phyloP scores from a whole-genome alignment of 1,140 invertebrate species.

The Mesaphorura yosii region DNA sequence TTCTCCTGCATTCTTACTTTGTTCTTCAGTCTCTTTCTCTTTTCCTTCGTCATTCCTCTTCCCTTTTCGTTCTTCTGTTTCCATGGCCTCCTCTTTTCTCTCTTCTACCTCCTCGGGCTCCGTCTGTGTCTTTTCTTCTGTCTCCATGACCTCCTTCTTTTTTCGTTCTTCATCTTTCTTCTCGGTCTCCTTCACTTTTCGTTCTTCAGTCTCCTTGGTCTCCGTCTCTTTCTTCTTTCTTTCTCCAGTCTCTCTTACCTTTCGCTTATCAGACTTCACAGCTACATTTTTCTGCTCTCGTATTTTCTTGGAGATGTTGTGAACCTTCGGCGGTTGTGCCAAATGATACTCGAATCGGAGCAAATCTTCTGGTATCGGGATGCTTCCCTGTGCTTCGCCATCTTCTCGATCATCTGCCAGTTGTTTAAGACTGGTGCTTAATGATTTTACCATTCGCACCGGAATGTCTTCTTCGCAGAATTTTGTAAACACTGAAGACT shows the following conservation, averaged over 20 bases:
- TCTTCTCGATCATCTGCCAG: constrained; percentile 1
- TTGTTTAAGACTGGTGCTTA: not conserved
- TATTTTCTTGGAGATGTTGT: constrained; percentile 71
- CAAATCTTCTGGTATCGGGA: constrained; percentile 47
- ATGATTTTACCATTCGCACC: not conserved
- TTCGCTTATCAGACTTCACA: no score
- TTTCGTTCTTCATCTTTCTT: constrained; percentile 33
- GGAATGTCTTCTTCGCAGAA: constrained; percentile 76
- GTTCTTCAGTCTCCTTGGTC: no score
- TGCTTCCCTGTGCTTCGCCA: not conserved
- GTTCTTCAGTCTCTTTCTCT: no score
- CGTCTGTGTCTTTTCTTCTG: no score
- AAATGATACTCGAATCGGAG: constrained; percentile 73
- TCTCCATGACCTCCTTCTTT: constrained; percentile 33
- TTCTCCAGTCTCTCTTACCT: no score
- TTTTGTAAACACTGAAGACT: constrained; percentile 78
- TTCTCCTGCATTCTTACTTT: no score
- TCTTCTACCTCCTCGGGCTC: not conserved
- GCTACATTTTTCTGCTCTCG: no score
- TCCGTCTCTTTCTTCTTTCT: no score
- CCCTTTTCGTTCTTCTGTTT: not conserved
- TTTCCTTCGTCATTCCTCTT: not conserved
- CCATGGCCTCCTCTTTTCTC: no score
- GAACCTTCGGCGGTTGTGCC: constrained; percentile 65
- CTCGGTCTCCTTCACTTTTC: constrained; percentile 39